Base-by-base conservation (phyloP, 2,113 vertebrate species). In the Melanotaenia duboulayi region DNA sequence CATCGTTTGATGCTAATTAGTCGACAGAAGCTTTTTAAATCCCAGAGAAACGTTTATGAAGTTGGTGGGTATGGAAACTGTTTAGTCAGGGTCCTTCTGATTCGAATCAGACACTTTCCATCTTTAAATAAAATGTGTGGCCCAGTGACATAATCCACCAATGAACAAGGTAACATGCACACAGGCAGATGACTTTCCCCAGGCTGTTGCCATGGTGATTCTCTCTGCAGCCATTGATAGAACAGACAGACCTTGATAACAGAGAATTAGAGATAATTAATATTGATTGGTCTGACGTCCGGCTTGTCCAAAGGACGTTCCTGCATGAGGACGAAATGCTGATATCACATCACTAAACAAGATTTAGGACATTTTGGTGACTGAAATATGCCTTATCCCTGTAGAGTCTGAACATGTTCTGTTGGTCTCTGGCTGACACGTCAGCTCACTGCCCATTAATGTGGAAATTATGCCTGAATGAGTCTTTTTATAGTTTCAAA, bases 231-330 rank as follows among this genome's bases (percentile, higher is more conserved):
- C 65, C 55, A 62, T 55, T 56, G 52, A 56, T 88, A 76, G 56
- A 63, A 84, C 78, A 51, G 71, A 19, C 23, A 14, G 55, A 64
- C 60, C 67, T 79, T 84, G 80, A 83, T 78, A 80, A 77, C 17
- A 23, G 44, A 42, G 74, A 52, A 82, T 71, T 75, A 82, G 65
- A 83, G 73, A 65, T 87, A 89, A 91, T 81, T 70, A 73, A 23
- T 56, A 81, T 72, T 78, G 74, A 76, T 76, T 74, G 70, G 64
- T 50, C 55, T 2, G 52, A 51, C 60, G 69, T 39, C 67, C 77
- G 3, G 50, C n/a, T 48, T 76, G 86, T 82, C 62, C 74, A 24
- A n/a, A 0, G 32, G 52, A 52, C 32, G 42, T 20, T 35, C 76
- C 44, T 81, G 57, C 42, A 24, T 75, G 75, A 80, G 79, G 80